These are phyloP conservation scores for Trichopoda pennipes DNA, from an alignment of 2,888 invertebrate species.

Conservation along the genomic window DNA sequence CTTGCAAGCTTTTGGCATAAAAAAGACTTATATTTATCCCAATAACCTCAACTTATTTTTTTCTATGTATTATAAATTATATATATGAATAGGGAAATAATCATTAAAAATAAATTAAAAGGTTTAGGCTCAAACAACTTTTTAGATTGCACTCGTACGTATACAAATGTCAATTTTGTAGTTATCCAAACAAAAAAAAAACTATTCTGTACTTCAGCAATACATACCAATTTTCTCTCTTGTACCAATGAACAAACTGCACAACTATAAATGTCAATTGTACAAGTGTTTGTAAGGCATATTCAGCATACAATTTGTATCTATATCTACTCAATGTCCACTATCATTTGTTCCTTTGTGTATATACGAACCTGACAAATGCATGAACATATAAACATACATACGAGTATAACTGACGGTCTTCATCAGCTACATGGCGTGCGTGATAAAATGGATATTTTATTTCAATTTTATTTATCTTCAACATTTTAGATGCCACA, in stretches of 20 bases:
- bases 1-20: neutral
- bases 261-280: conserved; percentile 38
- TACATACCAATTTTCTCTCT: neutral
- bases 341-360: conserved; percentile 15
- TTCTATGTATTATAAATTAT: no score
- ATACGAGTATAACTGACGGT: conserved; percentile 9
- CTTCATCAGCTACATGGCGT: conserved; percentile 31
- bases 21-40: neutral
- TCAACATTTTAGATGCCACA: conserved; percentile 40
- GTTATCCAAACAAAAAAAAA: neutral
- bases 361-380: neutral
- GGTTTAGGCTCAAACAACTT: neutral
- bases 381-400: neutral
- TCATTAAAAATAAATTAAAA: neutral
- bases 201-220: neutral
- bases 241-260: neutral
- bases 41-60: neutral
- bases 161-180: conserved; percentile 6
- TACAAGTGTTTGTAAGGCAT: conserved; percentile 22
- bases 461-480: conserved; percentile 37
- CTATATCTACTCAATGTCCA: conserved; percentile 25
- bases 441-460: conserved; percentile 43
- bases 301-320: conserved; percentile 34
- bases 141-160: neutral
- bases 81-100: no score